Base-by-base conservation (phyloP, 2,113 vertebrate species). In the Mirza zaza region DNA sequence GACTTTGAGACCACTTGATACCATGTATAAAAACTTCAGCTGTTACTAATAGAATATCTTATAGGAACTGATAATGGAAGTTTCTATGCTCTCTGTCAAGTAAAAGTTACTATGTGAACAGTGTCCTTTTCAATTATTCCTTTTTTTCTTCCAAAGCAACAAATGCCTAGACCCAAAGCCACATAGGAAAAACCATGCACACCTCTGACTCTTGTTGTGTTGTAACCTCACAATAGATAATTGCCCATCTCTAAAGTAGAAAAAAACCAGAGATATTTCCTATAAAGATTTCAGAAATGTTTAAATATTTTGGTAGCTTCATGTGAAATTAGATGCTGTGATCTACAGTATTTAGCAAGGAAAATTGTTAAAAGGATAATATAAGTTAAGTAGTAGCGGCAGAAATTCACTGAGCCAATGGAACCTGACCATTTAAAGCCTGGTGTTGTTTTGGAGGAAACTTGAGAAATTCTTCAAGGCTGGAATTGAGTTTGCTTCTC, bases 291-390 rank as follows among this genome's bases (percentile, higher is more conserved):
- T 73, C 45, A 68, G 48, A 70, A 68, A 9, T 82, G 6, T 45
- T 77, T 87, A 18, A 93, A 23, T 83, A 57, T 76, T 93, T 95
- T 73, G 17, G 39, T 89, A 92, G n/a, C n/a, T 83, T 93, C 32
- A 63, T 95, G 73, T 91, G 36, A 96, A 86, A 63, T 83, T 11
- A 67, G 27, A 65, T 92, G 42, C 21, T 70, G 3, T 34, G 13
- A 36, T 45, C 14, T 73, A 82, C 0, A 39, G 27, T 82, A 55
- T 89, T 68, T 83, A 79, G 9, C 14, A 79, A 76, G 76, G 14
- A 45, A 45, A 77, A 52, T 32, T 82, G 9, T 89, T 75, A 39
- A 90, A 73, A 88, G 23, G 59, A 42, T 14, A 68, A 68, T 87
- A 52, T 67, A 80, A 57, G 90, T 79, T 52, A 86, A 73, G 77